Evolutionary conservation across 2,797 vertebrate species (phyloP).

Genomic region (Varecia variegata): DNA sequence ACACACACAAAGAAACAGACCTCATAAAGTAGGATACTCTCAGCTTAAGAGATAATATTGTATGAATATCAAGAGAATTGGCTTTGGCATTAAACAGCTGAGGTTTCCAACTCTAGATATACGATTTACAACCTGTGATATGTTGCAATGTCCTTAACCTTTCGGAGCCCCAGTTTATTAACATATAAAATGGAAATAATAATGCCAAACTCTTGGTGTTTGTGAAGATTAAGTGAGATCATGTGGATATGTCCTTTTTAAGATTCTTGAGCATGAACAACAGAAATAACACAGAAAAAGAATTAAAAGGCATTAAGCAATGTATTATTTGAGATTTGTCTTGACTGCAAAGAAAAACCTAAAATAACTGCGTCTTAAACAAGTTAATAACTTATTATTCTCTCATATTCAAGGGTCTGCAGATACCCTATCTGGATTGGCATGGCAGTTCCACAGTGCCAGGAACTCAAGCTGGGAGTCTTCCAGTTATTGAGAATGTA

Average conservation of each 20-base stretch:
- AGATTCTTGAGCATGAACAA: not conserved
- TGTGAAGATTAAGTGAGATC: not conserved
- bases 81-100: not conserved
- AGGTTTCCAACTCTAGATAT: not conserved
- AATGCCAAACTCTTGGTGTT: not conserved
- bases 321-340: not conserved
- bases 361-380: not conserved
- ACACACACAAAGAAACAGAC: not conserved
- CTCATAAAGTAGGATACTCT: not conserved
- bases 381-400: not conserved
- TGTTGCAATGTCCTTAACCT: slow-evolving; percentile 3
- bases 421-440: too few species aligned
- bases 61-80: not conserved
- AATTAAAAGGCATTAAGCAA: not conserved
- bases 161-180: not conserved
- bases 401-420: not conserved
- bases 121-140: not conserved
- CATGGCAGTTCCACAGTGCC: not conserved
- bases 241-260: not conserved
- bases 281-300: not conserved
- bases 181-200: not conserved
- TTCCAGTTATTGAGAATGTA: not conserved
- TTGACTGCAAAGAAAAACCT: not conserved
- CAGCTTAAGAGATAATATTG: not conserved
- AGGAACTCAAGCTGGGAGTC: not conserved